A percentile compares a stretch with the other conserved stretches of the same genome.
phyloP scores from a whole-genome alignment of 2,888 invertebrate genomes.

The Cheilosia impressa region DNA sequence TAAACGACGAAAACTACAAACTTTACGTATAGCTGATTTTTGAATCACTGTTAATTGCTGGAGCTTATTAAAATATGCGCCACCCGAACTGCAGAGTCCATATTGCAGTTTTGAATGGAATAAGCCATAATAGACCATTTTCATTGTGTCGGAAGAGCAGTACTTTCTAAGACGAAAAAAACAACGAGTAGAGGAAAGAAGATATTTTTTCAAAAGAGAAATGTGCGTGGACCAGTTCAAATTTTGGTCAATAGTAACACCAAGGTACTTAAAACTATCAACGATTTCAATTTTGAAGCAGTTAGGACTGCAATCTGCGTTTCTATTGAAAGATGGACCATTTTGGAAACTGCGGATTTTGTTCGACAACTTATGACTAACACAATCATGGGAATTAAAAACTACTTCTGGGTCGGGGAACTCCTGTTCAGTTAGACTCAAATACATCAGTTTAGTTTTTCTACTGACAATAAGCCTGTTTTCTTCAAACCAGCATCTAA shows the following conservation, averaged over 20 bases:
- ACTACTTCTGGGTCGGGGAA: slow-evolving; percentile 9
- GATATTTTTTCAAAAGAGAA: background rate
- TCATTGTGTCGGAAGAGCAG: background rate
- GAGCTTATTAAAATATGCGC: background rate
- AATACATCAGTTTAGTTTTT: background rate
- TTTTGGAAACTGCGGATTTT: slow-evolving; percentile 4
- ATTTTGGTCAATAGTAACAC: slow-evolving; percentile 8
- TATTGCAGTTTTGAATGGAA: slow-evolving; percentile 13
- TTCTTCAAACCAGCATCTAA: background rate
- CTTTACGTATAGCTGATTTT: slow-evolving; percentile 5
- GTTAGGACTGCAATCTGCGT: background rate
- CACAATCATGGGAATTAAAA: slow-evolving; percentile 22
- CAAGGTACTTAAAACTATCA: slow-evolving; percentile 1
- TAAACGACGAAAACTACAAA: slow-evolving; percentile 3
- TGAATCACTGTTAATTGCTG: slow-evolving; percentile 1
- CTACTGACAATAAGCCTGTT: too few species aligned
- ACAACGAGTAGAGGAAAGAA: background rate
- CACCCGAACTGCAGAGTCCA: background rate
- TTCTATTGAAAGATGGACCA: background rate
- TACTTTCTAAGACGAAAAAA: slow-evolving; percentile 3
- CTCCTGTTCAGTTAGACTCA: slow-evolving; percentile 6
- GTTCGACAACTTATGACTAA: slow-evolving; percentile 1
- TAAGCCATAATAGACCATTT: slow-evolving; percentile 14
- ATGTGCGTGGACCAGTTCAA: background rate
- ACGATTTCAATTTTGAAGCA: slow-evolving; percentile 5